Percentiles rank a stretch among this genome's conserved stretches.
Conservation (phyloP, 2,797 vertebrate genomes). For the Alexandromys oeconomus region DNA sequence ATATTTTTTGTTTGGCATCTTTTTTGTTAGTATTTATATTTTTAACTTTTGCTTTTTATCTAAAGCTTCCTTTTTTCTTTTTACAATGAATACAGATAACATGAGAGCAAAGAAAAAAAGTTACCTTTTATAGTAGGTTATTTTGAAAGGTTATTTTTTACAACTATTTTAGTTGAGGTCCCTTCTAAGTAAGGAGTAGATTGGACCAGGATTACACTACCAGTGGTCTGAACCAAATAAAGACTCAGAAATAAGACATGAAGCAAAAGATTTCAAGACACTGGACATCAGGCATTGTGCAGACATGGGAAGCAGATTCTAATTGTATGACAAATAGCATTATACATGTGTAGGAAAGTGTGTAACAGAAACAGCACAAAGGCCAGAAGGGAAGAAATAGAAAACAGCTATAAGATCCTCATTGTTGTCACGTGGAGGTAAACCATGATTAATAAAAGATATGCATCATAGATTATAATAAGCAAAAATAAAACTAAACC, state of each 20-base stretch:
- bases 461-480: background rate
- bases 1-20: background rate
- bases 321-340: too few species aligned
- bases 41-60: background rate
- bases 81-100: background rate
- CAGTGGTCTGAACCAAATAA: background rate
- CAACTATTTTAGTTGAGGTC: background rate
- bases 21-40: background rate
- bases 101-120: background rate
- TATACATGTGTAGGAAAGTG: rapidly evolving
- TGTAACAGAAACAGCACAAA: background rate
- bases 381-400: background rate
- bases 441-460: background rate
- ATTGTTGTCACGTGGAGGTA: background rate
- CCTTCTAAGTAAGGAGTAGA: background rate
- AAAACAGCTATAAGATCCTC: rapidly evolving
- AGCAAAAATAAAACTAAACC: background rate
- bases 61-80: background rate
- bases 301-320: too few species aligned
- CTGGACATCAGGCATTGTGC: background rate
- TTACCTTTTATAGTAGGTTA: background rate
- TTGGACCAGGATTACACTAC: background rate
- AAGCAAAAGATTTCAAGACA: background rate
- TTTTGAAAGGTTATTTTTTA: background rate
- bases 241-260: background rate